Evolutionary conservation across 2,888 invertebrate genomes (phyloP), one percentile per base, ranked within the genome.

Genomic region (Miltochrista miniata): DNA sequence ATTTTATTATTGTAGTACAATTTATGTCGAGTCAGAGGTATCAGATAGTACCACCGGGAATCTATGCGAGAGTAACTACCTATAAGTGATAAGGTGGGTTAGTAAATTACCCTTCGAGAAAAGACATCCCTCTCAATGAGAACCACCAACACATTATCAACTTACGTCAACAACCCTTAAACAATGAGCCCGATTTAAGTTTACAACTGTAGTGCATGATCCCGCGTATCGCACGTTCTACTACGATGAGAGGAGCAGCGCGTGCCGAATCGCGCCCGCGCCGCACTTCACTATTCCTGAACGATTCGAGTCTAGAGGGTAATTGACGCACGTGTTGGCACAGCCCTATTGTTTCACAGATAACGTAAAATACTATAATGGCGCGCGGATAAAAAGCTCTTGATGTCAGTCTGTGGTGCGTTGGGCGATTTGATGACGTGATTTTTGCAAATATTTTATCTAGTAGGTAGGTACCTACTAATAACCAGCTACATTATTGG

Each of bases 231-330:
- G 62, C 59, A 63, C 65, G 64, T 63, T 56, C 51, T 56, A 58
- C 13, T 40, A 41, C 52, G 48, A 53, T 45, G 56, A 74, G 74
- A 58, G 72, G 58, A 63, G 51, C 48, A 54, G 74, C 84, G 75
- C 84, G 85, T 84, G 85, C 83, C 81, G 75, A 82, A 83, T 83
- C 83, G 64, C 79, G 58, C 70, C 60, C 66, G 58, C 64, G 58
- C 60, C 57, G 45, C 51, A 61, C 67, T 70, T 64, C 61, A 64
- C 48, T 59, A 58, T 53, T 59, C 56, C 45, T 65, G 62, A 68
- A 61, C 63, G 61, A 55, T 50, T 49, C 47, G 62, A 81, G 83
- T 49, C 47, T 61, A 81, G 83, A 64, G 79, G 76, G 70, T 83
- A 82, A 83, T 81, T 68, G 76, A 70, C 68, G 78, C 81, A 83